phyloP scores from a whole-genome alignment of 2,888 invertebrate genomes.

The Acleris emargana region DNA sequence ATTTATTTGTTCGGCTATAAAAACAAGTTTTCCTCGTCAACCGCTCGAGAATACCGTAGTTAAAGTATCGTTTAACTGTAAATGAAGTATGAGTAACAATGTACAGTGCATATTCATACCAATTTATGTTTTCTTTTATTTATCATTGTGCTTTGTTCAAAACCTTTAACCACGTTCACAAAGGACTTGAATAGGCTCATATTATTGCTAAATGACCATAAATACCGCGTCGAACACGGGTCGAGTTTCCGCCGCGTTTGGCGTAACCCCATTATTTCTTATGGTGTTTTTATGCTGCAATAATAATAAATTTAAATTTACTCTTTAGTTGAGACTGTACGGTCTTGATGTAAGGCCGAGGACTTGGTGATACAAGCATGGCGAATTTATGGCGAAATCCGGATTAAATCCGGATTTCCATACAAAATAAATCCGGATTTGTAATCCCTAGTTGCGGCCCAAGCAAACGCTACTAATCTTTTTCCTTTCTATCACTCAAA shows the following conservation, averaged over 20 bases:
- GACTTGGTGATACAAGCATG: no score
- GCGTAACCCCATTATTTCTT: slow-evolving; percentile 10
- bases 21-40: no score
- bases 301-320: slow-evolving; percentile 22
- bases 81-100: slow-evolving; percentile 2
- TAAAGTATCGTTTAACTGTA: no score
- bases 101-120: slow-evolving; percentile 1
- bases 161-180: slow-evolving; percentile 15
- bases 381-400: no score
- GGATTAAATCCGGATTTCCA: no score
- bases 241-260: slow-evolving; percentile 4
- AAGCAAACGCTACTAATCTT: no score
- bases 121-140: slow-evolving; percentile 10
- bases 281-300: slow-evolving; percentile 11
- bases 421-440: no score
- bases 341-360: background rate
- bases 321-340: slow-evolving; percentile 6
- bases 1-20: no score
- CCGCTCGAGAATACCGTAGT: no score
- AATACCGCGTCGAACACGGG: slow-evolving; percentile 1
- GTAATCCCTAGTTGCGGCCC: no score
- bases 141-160: slow-evolving; percentile 21
- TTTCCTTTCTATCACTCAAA: no score
- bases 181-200: slow-evolving; percentile 10
- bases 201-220: slow-evolving; percentile 18